Evolutionary conservation across 1,140 invertebrate species (phyloP).

Genomic region (Drosophila parabipectinata): DNA sequence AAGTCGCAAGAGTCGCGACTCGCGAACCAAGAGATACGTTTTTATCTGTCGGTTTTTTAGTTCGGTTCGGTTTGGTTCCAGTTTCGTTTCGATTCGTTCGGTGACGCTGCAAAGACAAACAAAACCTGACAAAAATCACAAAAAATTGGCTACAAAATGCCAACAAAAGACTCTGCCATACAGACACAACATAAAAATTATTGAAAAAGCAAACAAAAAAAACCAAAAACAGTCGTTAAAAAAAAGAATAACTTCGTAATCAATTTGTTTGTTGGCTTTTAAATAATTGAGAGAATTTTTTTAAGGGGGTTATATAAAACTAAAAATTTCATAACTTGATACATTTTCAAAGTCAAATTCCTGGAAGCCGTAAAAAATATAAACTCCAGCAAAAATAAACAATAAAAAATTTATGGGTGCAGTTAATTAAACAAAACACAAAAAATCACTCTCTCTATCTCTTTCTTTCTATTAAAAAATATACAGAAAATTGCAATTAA

Average conservation of each 20-base stretch:
- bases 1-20: neutral
- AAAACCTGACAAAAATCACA: slow-evolving; percentile 59
- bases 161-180: slow-evolving; percentile 50
- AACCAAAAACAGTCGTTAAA: slow-evolving; percentile 10
- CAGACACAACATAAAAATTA: slow-evolving; percentile 18
- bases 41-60: slow-evolving; percentile 2
- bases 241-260: slow-evolving; percentile 21
- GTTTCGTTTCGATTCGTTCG: slow-evolving; percentile 46
- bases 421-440: slow-evolving; percentile 57
- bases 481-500: slow-evolving; percentile 68
- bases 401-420: slow-evolving; percentile 32
- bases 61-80: slow-evolving; percentile 44
- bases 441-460: neutral
- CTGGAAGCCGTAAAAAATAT: slow-evolving; percentile 25
- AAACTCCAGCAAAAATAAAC: neutral
- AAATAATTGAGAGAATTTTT: slow-evolving; percentile 49
- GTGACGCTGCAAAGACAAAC: slow-evolving; percentile 74
- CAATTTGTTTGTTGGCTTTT: slow-evolving; percentile 15
- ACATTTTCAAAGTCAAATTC: neutral
- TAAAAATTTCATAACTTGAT: neutral
- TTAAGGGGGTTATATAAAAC: slow-evolving; percentile 13
- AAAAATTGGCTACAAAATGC: slow-evolving; percentile 67
- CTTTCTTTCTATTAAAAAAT: too few relatives aligned
- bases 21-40: neutral
- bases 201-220: slow-evolving; percentile 9